Evolutionary conservation across 92 coral and sea anemone species (phyloP).

Genomic region (Bergia puertoricense): DNA sequence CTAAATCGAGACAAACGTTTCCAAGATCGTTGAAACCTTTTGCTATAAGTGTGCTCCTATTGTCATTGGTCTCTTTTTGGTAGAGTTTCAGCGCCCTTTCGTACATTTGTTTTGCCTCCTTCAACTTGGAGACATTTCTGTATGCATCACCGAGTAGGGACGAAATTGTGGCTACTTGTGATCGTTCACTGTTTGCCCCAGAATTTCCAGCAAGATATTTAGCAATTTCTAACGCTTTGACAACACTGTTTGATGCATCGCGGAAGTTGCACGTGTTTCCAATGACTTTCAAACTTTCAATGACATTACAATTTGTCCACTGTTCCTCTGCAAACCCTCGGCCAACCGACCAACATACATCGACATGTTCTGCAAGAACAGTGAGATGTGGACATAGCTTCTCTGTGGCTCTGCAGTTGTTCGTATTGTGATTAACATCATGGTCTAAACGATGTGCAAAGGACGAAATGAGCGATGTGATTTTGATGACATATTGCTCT

Average conservation of each 20-base stretch:
- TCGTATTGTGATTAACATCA: slow-evolving; percentile 15
- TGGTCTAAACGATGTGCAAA: background rate
- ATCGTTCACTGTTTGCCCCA: background rate
- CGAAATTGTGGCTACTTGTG: slow-evolving; percentile 23
- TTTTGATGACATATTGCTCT: background rate
- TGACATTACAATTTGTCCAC: slow-evolving; percentile 13
- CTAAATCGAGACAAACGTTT: slow-evolving; percentile 24
- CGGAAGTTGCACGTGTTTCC: slow-evolving; percentile 4
- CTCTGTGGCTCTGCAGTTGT: background rate
- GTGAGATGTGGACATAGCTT: slow-evolving; percentile 5
- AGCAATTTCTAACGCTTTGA: slow-evolving; percentile 32
- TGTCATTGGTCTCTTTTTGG: background rate
- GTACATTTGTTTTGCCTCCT: slow-evolving; percentile 26
- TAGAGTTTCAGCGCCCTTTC: background rate
- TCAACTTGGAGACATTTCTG: slow-evolving; percentile 15
- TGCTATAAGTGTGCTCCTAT: background rate
- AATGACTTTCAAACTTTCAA: slow-evolving; percentile 22
- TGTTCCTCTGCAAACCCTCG: slow-evolving; percentile 31
- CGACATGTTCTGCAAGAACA: slow-evolving; percentile 27
- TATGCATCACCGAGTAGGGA: slow-evolving; percentile 33
- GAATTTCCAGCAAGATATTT: background rate
- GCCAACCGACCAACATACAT: slow-evolving; percentile 35
- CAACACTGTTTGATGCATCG: background rate
- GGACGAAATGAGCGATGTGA: background rate
- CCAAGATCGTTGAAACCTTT: slow-evolving; percentile 27